Percentiles rank a stretch among this genome's conserved stretches.
phyloP scores from a whole-genome alignment of 2,888 invertebrate genomes.

The Chymomyza caudatula region DNA sequence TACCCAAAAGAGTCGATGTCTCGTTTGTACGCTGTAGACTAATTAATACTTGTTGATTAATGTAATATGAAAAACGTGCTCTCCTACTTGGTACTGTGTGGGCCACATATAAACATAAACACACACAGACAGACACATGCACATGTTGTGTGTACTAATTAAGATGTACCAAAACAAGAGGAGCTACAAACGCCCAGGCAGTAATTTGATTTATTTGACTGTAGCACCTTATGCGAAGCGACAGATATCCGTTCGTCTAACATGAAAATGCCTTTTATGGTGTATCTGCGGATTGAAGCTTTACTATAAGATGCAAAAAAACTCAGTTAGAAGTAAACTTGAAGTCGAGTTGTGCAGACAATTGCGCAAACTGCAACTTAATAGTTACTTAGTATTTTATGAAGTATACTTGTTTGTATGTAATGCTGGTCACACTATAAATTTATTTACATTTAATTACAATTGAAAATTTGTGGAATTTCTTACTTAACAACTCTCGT shows the following conservation, averaged over 20 bases:
- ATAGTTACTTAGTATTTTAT: background rate
- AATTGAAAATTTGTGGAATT: background rate
- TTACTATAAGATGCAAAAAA: background rate
- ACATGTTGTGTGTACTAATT: conserved; percentile 10
- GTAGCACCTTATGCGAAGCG: conserved; percentile 7
- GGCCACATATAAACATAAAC: conserved; percentile 26
- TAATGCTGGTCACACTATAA: background rate
- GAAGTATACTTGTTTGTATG: background rate
- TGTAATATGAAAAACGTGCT: conserved; percentile 6
- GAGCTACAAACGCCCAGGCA: conserved; percentile 21
- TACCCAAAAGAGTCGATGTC: conserved; percentile 33
- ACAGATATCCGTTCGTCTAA: background rate
- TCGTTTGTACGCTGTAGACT: conserved; percentile 29
- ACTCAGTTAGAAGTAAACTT: background rate
- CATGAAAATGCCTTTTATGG: background rate
- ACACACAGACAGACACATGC: background rate
- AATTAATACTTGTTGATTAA: conserved; percentile 67
- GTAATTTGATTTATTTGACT: conserved; percentile 49
- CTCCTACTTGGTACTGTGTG: conserved; percentile 23
- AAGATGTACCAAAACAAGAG: conserved; percentile 10
- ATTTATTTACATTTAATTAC: background rate
- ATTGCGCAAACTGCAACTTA: background rate
- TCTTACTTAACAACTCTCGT: conserved; percentile 8
- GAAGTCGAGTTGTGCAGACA: background rate
- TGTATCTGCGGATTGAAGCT: background rate